phyloP scores from a whole-genome alignment of 2,797 vertebrate species.

The Falco biarmicus region DNA sequence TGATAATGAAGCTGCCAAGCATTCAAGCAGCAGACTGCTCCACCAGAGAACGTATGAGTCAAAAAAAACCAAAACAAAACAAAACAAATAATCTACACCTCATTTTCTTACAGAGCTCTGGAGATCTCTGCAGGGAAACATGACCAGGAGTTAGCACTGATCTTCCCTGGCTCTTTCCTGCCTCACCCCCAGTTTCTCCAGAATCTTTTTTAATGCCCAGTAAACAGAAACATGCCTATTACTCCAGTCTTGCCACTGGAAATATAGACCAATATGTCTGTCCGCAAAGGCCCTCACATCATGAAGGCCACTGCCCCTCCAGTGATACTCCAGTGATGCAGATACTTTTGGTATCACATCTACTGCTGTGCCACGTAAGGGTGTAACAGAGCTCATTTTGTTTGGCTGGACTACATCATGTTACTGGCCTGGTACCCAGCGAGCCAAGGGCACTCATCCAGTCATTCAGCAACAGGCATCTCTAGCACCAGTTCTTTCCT shows the following conservation, averaged over 20 bases:
- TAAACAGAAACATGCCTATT: background rate
- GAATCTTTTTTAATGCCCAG: background rate
- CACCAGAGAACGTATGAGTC: background rate
- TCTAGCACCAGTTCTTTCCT: background rate
- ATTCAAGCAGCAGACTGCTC: background rate
- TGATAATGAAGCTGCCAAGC: background rate
- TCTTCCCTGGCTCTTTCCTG: background rate
- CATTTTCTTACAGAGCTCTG: background rate
- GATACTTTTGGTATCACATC: background rate
- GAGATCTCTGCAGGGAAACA: background rate
- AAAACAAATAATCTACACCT: background rate
- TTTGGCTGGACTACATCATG: background rate
- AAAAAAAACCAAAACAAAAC: background rate
- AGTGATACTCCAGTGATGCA: background rate
- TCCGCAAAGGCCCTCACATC: background rate
- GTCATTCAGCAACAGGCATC: background rate
- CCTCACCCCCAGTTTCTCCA: background rate
- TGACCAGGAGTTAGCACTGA: background rate
- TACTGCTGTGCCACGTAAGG: accelerated
- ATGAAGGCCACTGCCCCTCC: background rate
- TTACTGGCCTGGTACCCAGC: background rate
- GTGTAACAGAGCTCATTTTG: background rate
- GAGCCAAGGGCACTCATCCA: background rate
- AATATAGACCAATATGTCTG: background rate
- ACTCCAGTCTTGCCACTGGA: background rate